Percentiles rank a stretch among this genome's conserved stretches.
phyloP scores from a whole-genome alignment of 2,797 vertebrate genomes.

The Melanotaenia parkinsoni region DNA sequence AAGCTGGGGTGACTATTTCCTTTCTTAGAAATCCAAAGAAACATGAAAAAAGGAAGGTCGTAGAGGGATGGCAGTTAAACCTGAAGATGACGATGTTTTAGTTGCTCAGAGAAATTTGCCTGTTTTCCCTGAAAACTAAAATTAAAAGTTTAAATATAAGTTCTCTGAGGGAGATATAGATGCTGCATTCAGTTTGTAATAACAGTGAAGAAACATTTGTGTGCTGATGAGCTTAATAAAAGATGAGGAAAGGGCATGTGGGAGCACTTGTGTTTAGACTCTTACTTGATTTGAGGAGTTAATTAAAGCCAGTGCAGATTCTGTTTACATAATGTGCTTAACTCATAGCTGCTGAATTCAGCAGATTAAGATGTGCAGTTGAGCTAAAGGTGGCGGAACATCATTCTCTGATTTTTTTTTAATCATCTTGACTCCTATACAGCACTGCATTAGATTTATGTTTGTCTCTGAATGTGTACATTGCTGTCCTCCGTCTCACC shows the following conservation, averaged over 20 bases:
- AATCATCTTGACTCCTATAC: neutral
- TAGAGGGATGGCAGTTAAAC: neutral
- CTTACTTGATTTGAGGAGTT: conserved; percentile 57
- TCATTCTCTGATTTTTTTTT: neutral
- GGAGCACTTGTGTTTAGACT: conserved; percentile 46
- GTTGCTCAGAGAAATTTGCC: neutral
- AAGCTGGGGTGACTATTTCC: neutral
- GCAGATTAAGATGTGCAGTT: conserved; percentile 4
- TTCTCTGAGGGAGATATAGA: conserved; percentile 12
- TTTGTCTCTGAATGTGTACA: conserved; percentile 2
- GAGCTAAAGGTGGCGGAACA: neutral
- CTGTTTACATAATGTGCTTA: conserved; percentile 35
- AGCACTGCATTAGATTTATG: neutral
- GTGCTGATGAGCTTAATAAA: conserved; percentile 55
- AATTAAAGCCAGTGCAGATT: conserved; percentile 45
- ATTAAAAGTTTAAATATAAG: neutral
- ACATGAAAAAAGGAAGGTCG: neutral
- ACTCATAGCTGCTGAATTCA: conserved; percentile 18
- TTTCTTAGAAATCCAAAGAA: neutral
- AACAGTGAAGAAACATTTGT: conserved; percentile 39
- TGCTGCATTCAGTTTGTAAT: neutral
- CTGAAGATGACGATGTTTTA: neutral
- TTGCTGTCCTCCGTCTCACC: neutral
- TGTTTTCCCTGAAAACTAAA: neutral
- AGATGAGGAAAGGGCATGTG: conserved; percentile 45